Evolutionary conservation across 1,140 invertebrate species (phyloP).

Genomic region (Lepidurus apus): DNA sequence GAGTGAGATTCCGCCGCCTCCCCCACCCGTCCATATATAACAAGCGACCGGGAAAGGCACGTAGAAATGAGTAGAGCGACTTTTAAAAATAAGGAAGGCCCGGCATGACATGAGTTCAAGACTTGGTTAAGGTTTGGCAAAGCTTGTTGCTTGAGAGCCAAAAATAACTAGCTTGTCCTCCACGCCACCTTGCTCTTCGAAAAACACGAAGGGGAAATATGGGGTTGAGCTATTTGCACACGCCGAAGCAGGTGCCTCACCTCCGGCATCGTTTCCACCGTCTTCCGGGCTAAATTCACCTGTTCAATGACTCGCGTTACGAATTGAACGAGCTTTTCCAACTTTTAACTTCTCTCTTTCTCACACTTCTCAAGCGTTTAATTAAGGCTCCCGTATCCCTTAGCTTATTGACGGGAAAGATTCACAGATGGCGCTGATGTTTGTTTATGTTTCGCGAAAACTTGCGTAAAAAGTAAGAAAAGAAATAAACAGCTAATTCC

Average conservation of each 20-base stretch:
- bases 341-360: too few species aligned
- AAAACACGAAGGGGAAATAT: background rate
- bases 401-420: too few species aligned
- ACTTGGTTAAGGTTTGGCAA: background rate
- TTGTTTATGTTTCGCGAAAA: too few species aligned
- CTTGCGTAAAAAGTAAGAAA: too few species aligned
- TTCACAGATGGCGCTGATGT: too few species aligned
- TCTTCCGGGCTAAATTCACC: background rate
- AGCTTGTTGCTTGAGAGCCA: background rate
- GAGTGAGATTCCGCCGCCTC: background rate
- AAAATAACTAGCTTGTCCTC: constrained; percentile 6
- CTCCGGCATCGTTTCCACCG: background rate
- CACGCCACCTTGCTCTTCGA: constrained; percentile 11
- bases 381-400: too few species aligned
- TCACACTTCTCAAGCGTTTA: too few species aligned
- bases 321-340: background rate
- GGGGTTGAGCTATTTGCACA: background rate
- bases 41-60: background rate
- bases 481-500: too few species aligned
- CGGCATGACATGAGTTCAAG: background rate
- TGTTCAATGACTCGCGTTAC: background rate
- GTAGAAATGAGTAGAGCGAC: background rate
- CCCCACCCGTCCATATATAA: background rate
- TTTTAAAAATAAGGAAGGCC: background rate
- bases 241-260: background rate